Conservation (phyloP, 1,140 invertebrate genomes). For the Rhagoletis pomonella region DNA sequence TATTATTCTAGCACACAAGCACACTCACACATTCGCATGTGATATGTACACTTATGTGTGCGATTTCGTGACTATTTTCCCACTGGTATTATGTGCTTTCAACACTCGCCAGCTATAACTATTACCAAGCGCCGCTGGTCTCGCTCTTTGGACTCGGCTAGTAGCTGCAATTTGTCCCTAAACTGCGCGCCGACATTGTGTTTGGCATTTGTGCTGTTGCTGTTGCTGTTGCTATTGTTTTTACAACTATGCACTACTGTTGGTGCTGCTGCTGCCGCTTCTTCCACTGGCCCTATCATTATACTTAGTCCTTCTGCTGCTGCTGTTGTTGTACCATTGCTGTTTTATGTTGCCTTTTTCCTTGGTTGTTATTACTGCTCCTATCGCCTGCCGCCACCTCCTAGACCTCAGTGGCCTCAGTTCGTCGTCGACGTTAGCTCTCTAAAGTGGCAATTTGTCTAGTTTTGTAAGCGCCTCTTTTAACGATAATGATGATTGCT, state of each 20-base stretch:
- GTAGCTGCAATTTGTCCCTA: slow-evolving; percentile 12
- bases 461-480: slow-evolving; percentile 57
- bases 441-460: slow-evolving; percentile 57
- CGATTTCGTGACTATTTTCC: neutral
- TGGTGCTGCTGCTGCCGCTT: neutral
- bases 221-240: neutral
- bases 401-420: neutral
- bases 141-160: neutral
- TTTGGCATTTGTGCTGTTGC: slow-evolving; percentile 43
- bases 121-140: neutral
- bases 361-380: neutral
- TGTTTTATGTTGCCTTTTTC: no score
- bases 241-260: no score
- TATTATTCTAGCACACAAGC: no score
- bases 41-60: neutral
- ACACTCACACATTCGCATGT: neutral
- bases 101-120: slow-evolving; percentile 13
- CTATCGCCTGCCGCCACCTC: neutral
- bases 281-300: slow-evolving; percentile 22
- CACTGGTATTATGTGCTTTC: slow-evolving; percentile 52
- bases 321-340: neutral
- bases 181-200: slow-evolving; percentile 23
- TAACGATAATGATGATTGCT: slow-evolving; percentile 57
- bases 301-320: neutral
- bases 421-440: slow-evolving; percentile 29